phyloP scores from a whole-genome alignment of 2,113 vertebrate genomes.

The Etheostoma cragini region DNA sequence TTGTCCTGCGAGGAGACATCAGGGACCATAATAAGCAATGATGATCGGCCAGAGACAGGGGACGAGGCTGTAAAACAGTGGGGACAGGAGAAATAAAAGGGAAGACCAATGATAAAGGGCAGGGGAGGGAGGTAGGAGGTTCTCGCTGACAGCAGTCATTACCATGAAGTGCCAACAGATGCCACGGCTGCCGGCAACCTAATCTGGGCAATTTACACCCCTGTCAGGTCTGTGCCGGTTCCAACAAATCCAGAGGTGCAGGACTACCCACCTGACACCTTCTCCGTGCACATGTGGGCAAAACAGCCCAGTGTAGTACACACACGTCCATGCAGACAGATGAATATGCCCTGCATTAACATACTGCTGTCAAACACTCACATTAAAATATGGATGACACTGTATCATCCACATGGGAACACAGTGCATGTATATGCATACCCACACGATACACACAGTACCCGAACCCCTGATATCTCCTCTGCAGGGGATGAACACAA shows the following conservation, averaged over 20 bases:
- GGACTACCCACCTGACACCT: constrained; percentile 24
- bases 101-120: constrained; percentile 48
- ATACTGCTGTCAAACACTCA: constrained; percentile 6
- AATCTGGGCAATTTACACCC: constrained; percentile 68
- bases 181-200: constrained; percentile 57
- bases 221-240: constrained; percentile 59
- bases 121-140: neutral
- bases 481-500: constrained; percentile 8
- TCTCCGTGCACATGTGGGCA: constrained; percentile 14
- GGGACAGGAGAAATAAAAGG: constrained; percentile 16
- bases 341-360: constrained; percentile 11
- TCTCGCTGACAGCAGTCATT: constrained; percentile 53
- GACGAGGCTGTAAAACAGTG: constrained; percentile 38
- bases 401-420: neutral
- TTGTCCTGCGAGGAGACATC: constrained; percentile 7
- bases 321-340: neutral
- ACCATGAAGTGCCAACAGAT: constrained; percentile 46
- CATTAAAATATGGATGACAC: constrained; percentile 1
- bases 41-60: neutral
- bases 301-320: neutral
- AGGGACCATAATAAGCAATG: constrained; percentile 20
- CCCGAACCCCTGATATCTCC: constrained; percentile 6
- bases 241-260: constrained; percentile 30
- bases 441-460: neutral
- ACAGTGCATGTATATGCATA: constrained; percentile 30